Evolutionary conservation across 2,888 invertebrate species (phyloP), one percentile per base, ranked within the genome.

Genomic region (Netelia fuscicornis): DNA sequence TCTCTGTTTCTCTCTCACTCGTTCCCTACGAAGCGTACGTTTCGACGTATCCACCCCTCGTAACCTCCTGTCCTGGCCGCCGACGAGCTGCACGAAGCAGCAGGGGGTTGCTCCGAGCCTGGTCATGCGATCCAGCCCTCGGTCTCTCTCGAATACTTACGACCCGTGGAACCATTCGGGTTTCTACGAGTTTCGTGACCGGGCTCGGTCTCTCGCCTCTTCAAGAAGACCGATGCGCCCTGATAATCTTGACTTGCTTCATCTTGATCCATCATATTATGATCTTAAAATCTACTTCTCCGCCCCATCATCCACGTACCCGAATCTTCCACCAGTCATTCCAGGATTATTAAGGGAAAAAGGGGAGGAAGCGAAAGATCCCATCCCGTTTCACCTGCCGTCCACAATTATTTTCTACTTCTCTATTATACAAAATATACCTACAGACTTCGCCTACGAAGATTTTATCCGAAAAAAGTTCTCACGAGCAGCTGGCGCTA

Each of bases 81-180:
- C 83, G 83, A 71, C 70, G 64, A 84, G 83, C 83, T 54, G 82
- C 30, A 30, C 74, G 64, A 80, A 90, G 65, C 91, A 91, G 89
- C 90, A 77, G 91, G 90, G 89, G 91, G 84, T 86, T 70, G 72
- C 67, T 78, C 25, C 17, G 72, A 48, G 86, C 86, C 82, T 71
- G 84, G 86, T 84, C 85, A 85, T 87, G 90, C 86, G 90, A 91
- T 91, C 88, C 89, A 89, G 87, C 87, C 89, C 89, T 88, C 65
- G 23, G 64, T 80, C 88, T 64, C 84, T 62, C 42, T 25, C 9
- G 25, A 25, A 48, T 68, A 62, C 81, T 76, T 62, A 56, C 68
- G 42, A 70, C 68, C 62, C 62, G 44, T 67, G 77, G 58, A 23
- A 85, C 83, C 83, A 65, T 70, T 86, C 80, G 56, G 62, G 52